These are phyloP conservation scores for Gouania willdenowi DNA, from an alignment of 2,797 vertebrate species.

Conservation along the genomic window DNA sequence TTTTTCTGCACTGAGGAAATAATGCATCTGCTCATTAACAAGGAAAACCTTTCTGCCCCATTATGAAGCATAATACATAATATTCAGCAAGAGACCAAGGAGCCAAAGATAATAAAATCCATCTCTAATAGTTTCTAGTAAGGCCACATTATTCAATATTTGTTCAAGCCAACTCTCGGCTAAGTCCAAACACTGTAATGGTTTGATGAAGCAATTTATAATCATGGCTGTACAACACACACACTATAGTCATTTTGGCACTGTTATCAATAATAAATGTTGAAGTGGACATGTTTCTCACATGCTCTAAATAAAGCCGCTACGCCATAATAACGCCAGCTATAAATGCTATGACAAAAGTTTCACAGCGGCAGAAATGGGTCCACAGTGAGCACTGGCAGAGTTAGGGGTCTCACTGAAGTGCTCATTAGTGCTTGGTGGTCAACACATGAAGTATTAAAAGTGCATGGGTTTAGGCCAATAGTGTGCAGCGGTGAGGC, in stretches of 20 bases:
- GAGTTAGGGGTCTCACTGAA: conserved; percentile 30
- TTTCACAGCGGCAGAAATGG: conserved; percentile 38
- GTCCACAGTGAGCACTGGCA: conserved; percentile 27
- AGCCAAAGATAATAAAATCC: too few species aligned
- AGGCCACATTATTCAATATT: conserved; percentile 1
- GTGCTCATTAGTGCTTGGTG: conserved; percentile 61
- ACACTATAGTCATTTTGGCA: conserved; percentile 16
- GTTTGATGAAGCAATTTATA: conserved; percentile 13
- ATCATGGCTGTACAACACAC: background rate
- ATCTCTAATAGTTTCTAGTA: conserved; percentile 4
- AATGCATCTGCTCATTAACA: too few species aligned
- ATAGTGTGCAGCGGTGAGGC: conserved; percentile 35
- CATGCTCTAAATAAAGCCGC: conserved; percentile 31
- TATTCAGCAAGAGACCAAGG: too few species aligned
- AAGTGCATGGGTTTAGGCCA: conserved; percentile 33
- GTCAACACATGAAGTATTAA: conserved; percentile 59
- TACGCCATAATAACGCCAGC: conserved; percentile 24
- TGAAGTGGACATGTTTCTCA: conserved; percentile 3
- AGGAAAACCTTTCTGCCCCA: too few species aligned
- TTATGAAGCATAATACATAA: too few species aligned
- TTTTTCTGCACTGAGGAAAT: too few species aligned
- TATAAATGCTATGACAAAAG: conserved; percentile 32
- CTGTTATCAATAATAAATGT: conserved; percentile 29
- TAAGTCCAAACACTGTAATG: background rate
- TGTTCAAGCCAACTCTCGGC: background rate